These are phyloP conservation scores for Sogatella furcifera DNA, from an alignment of 1,140 invertebrate genomes.

Conservation along the genomic window DNA sequence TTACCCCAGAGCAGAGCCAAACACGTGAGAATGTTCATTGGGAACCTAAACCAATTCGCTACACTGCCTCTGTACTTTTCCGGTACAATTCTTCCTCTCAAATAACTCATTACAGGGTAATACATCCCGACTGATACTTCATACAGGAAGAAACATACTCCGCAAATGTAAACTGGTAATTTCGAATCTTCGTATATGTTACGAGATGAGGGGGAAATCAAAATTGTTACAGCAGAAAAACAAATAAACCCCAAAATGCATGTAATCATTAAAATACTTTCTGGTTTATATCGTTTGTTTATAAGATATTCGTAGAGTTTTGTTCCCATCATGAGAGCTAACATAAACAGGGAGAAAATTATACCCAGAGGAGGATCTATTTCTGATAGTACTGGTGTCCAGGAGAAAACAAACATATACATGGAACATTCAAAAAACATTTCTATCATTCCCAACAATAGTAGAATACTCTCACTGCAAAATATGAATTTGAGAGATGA, in stretches of 20 bases:
- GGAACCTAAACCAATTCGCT: slow-evolving; percentile 46
- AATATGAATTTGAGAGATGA: slow-evolving; percentile 20
- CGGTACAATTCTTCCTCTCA: slow-evolving; percentile 51
- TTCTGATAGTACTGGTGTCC: slow-evolving; percentile 53
- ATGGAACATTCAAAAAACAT: slow-evolving; percentile 59
- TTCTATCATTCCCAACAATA: slow-evolving; percentile 50
- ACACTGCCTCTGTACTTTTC: slow-evolving; percentile 46
- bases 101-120: slow-evolving; percentile 46
- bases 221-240: slow-evolving; percentile 21
- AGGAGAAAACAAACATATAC: slow-evolving; percentile 63
- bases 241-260: slow-evolving; percentile 26
- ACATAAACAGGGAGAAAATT: slow-evolving; percentile 51
- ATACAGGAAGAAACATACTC: slow-evolving; percentile 48
- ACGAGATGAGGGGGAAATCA: too few species aligned
- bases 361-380: slow-evolving; percentile 38
- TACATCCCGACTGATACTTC: slow-evolving; percentile 49
- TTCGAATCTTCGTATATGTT: too few species aligned
- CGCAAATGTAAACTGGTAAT: slow-evolving; percentile 31
- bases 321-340: slow-evolving; percentile 58
- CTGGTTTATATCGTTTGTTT: slow-evolving; percentile 22
- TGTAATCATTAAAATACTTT: slow-evolving; percentile 30
- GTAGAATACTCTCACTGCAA: slow-evolving; percentile 34
- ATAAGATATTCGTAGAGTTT: slow-evolving; percentile 45
- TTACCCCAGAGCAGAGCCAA: slow-evolving; percentile 31
- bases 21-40: slow-evolving; percentile 46